Evolutionary conservation across 2,888 invertebrate species (phyloP), one percentile per base, ranked within the genome.

Genomic region (Nasonovia ribisnigri): DNA sequence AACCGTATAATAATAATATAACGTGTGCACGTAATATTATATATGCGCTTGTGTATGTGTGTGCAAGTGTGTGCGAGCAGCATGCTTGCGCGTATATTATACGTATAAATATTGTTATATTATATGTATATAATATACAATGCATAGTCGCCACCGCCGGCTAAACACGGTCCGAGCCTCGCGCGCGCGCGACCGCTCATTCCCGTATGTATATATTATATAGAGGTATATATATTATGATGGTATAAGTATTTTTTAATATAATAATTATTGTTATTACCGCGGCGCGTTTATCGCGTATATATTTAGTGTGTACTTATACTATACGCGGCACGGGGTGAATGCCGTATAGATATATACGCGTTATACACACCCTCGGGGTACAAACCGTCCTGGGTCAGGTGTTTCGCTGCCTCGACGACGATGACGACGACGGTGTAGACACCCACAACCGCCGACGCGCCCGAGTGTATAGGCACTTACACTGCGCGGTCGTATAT

Each of bases 241-340:
- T n/a, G 77, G 36, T 77, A 77, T 77, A 77, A 77, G 77, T 20
- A 77, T 77, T 77, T 77, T 77, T 36, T 77, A 77, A 77, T 77
- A 77, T 51, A 86, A 57, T 91, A 91, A 91, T 86, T 91, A 86
- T 91, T 54, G 57, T 91, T 91, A 91, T 91, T 91, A 86, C 43
- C 43, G 51, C 29, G 29, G 51, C 13, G 77, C 42, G 29, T 84
- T 48, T 42, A 77, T 67, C 67, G 67, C 67, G n/a, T 67, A 36
- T n/a, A 77, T 67, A 36, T 77, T 8, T 48, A n/a, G 8, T 48
- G 36, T n/a, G 46, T 13, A 46, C 46, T 46, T 46, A 36, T 36
- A 26, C 88, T 5, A n/a, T n/a, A 36, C n/a, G 46, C n/a, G 26
- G 42, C 20, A 88, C 42, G 36, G 60, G 92, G 87, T 87, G 92